These are phyloP conservation scores for Cuculus canorus DNA, from an alignment of 2,797 vertebrate genomes.

Conservation along the genomic window DNA sequence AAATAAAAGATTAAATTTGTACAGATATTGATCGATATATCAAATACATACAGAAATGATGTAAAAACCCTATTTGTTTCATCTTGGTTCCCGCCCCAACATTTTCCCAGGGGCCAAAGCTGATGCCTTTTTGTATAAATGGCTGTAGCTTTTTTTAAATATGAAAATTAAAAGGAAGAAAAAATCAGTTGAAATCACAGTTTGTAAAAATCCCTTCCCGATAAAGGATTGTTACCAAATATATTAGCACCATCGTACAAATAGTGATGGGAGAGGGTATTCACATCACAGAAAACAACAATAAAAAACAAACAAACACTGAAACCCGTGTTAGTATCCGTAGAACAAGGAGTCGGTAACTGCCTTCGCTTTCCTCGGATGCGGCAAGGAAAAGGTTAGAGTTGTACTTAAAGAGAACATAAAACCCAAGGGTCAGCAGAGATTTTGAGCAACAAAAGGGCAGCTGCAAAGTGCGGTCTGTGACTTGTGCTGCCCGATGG, in stretches of 20 bases:
- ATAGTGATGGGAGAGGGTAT: conserved; percentile 87
- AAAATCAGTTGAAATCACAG: conserved; percentile 89
- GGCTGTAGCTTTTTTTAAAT: conserved; percentile 93
- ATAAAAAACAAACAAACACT: conserved; percentile 81
- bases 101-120: conserved; percentile 84
- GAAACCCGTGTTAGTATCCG: conserved; percentile 96
- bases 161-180: conserved; percentile 89
- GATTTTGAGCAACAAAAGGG: conserved; percentile 23
- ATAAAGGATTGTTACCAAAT: conserved; percentile 95
- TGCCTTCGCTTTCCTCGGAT: conserved; percentile 77
- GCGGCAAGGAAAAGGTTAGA: conserved; percentile 75
- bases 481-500: background rate
- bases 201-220: conserved; percentile 92
- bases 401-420: conserved; percentile 50
- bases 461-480: background rate
- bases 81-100: conserved; percentile 74
- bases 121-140: conserved; percentile 79
- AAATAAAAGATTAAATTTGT: conserved; percentile 94
- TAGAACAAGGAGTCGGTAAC: conserved; percentile 78
- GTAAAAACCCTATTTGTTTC: conserved; percentile 88
- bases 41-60: conserved; percentile 87
- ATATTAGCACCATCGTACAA: conserved; percentile 98
- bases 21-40: conserved; percentile 91
- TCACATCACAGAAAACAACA: conserved; percentile 90
- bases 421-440: conserved; percentile 66